A percentile compares a stretch with the other conserved stretches of the same genome.
phyloP scores from a whole-genome alignment of 2,113 vertebrate genomes.

The Python bivittatus region DNA sequence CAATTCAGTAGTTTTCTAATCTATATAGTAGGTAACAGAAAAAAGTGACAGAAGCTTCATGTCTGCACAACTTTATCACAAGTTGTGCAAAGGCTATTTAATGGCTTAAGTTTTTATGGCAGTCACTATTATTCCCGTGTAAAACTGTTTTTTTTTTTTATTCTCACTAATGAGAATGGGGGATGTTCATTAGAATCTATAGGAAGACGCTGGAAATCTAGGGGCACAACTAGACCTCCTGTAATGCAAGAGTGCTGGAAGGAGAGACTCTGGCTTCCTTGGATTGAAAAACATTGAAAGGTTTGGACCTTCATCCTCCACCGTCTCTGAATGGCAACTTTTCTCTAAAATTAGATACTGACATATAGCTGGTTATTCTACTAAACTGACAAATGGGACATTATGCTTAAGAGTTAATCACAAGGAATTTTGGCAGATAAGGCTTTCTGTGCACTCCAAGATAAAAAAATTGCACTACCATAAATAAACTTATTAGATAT shows the following conservation, averaged over 20 bases:
- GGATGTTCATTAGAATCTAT: neutral
- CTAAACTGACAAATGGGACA: neutral
- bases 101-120: neutral
- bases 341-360: neutral
- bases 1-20: constrained; percentile 37
- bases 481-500: neutral
- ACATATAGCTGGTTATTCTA: neutral
- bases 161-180: too few species aligned
- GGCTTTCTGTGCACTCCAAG: neutral
- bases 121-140: neutral
- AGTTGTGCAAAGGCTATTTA: neutral
- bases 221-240: neutral
- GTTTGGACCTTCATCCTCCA: too few species aligned
- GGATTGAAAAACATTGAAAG: neutral
- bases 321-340: too few species aligned
- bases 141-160: neutral
- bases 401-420: neutral
- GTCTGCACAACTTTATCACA: constrained; percentile 8
- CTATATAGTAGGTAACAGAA: neutral
- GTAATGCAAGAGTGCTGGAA: neutral
- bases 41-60: neutral
- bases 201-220: neutral
- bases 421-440: neutral
- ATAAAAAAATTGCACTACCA: neutral
- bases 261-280: neutral